Percentiles rank a stretch among this genome's conserved stretches.
phyloP scores from a whole-genome alignment of 2,113 vertebrate genomes.

The Callaeas wilsoni region DNA sequence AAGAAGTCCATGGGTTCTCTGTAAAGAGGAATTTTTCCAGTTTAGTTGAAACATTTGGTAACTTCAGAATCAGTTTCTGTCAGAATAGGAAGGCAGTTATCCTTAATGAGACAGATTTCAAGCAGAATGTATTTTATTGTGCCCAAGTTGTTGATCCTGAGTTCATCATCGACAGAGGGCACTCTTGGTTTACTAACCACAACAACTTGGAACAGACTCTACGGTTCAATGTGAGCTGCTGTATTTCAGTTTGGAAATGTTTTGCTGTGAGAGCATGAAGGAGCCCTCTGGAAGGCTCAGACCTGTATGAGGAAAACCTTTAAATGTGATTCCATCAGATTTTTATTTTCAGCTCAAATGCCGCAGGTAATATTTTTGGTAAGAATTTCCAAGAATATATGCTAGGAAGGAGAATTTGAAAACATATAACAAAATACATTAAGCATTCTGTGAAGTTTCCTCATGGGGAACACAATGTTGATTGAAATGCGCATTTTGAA shows the following conservation, averaged over 20 bases:
- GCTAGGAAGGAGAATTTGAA: background rate
- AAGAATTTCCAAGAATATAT: background rate
- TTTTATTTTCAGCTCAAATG: background rate
- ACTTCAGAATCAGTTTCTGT: background rate
- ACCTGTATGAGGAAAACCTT: background rate
- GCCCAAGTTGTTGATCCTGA: background rate
- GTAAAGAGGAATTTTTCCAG: background rate
- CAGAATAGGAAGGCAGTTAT: background rate
- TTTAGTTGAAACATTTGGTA: background rate
- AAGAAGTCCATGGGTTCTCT: background rate
- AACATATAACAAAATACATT: background rate
- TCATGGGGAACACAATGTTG: background rate
- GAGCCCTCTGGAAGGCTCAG: background rate
- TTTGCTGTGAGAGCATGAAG: background rate
- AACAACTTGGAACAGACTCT: background rate
- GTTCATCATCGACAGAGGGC: slow-evolving; percentile 59
- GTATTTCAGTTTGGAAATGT: background rate
- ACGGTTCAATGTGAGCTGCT: background rate
- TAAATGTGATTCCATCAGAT: background rate
- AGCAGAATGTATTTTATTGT: background rate
- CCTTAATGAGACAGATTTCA: background rate
- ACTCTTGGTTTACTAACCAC: slow-evolving; percentile 60
- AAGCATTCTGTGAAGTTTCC: background rate
- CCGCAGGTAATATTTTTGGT: background rate
- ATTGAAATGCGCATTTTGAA: background rate